These are phyloP conservation scores for Rousettus leschenaultii DNA, from an alignment of 2,113 vertebrate genomes.

Conservation along the genomic window DNA sequence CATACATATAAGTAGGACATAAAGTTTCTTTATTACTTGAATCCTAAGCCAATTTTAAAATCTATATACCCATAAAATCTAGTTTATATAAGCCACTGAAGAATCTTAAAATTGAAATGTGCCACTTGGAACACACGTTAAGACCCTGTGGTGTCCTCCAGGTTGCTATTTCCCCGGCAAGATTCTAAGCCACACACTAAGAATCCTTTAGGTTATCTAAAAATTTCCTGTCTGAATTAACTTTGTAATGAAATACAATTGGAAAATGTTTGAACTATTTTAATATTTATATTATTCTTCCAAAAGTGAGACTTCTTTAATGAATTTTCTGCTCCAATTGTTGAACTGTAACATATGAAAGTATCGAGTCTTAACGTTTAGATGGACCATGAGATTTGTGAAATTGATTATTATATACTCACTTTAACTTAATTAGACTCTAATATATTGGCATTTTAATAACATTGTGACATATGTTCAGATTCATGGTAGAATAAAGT, in stretches of 20 bases:
- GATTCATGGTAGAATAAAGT: not conserved
- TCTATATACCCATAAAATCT: not conserved
- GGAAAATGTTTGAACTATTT: not conserved
- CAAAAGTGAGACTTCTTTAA: constrained; percentile 10
- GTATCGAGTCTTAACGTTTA: not conserved
- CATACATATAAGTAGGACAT: not conserved
- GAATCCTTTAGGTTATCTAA: not conserved
- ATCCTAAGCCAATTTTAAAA: not conserved
- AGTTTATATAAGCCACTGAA: not conserved
- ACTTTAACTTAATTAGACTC: not conserved
- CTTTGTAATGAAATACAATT: not conserved
- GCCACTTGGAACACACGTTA: not conserved
- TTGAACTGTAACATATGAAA: not conserved
- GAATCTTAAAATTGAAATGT: not conserved
- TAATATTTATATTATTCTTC: not conserved
- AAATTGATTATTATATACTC: not conserved
- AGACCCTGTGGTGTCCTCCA: not conserved
- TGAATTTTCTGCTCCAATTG: not conserved
- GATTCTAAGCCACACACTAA: not conserved
- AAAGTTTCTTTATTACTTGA: not conserved
- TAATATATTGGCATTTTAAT: not conserved
- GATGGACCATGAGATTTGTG: not conserved
- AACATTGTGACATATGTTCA: not conserved
- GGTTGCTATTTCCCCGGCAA: not conserved
- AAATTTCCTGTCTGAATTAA: not conserved